Conservation (phyloP, 2,113 vertebrate species). For the Circaetus cinerascens region DNA sequence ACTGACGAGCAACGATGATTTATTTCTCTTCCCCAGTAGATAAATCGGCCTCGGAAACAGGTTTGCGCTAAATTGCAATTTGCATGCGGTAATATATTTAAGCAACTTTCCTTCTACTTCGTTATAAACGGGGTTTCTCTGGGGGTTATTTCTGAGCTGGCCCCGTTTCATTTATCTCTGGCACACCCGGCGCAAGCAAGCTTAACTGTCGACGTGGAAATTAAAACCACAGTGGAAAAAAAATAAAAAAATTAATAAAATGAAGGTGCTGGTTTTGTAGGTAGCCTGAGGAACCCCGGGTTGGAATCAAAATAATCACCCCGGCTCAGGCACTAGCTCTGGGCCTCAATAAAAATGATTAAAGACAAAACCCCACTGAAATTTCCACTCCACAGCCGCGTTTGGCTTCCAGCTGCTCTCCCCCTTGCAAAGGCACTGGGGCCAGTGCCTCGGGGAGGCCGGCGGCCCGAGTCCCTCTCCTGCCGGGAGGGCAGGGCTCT, state of each 20-base stretch:
- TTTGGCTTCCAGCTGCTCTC: not conserved
- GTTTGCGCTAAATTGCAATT: not conserved
- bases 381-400: not conserved
- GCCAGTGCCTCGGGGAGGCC: not conserved
- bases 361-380: not conserved
- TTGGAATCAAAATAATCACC: not conserved
- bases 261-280: not conserved
- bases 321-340: not conserved
- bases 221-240: not conserved
- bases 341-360: not conserved
- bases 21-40: not conserved
- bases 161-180: not conserved
- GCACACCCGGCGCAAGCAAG: not conserved
- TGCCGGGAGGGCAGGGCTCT: not conserved
- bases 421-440: not conserved
- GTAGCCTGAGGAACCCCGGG: not conserved
- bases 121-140: not conserved
- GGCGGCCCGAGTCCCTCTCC: not conserved
- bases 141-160: not conserved
- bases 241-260: not conserved
- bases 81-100: not conserved
- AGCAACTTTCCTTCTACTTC: slow-evolving; percentile 15
- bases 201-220: not conserved
- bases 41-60: not conserved
- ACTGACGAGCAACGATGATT: not conserved